These are phyloP conservation scores for Polymixis flavicincta DNA, from an alignment of 2,888 invertebrate genomes.

Conservation along the genomic window DNA sequence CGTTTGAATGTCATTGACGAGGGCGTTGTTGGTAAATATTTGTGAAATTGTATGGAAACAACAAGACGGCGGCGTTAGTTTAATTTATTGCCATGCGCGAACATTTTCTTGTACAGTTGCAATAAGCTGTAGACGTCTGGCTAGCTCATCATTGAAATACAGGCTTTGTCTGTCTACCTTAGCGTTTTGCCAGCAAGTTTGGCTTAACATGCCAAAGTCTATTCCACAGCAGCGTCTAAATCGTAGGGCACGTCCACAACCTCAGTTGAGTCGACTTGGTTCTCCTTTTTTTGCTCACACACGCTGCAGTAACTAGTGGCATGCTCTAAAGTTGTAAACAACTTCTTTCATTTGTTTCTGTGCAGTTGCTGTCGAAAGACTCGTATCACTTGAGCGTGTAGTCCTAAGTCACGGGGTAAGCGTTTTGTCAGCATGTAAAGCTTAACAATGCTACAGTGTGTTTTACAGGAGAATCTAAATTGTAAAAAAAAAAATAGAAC, in stretches of 20 bases:
- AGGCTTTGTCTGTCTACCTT: neutral
- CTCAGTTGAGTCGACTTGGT: neutral
- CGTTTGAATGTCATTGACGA: too few relatives aligned
- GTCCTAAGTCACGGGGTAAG: neutral
- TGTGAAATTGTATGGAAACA: too few relatives aligned
- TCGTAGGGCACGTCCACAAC: neutral
- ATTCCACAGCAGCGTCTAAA: conserved; percentile 3
- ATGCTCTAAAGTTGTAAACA: too few relatives aligned
- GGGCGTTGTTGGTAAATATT: too few relatives aligned
- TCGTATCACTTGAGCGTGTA: too few relatives aligned
- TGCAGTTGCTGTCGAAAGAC: too few relatives aligned
- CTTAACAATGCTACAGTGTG: conserved; percentile 10
- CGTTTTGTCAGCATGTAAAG: neutral
- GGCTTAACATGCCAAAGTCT: conserved; percentile 1
- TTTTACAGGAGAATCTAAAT: conserved; percentile 9
- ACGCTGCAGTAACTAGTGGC: too few relatives aligned
- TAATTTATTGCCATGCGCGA: neutral
- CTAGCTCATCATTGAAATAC: neutral
- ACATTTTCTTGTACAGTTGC: neutral
- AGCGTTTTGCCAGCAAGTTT: neutral
- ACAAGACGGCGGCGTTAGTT: too few relatives aligned
- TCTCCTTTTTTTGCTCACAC: too few relatives aligned
- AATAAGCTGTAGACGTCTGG: neutral
- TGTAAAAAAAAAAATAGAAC: too few relatives aligned
- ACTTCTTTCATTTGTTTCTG: too few relatives aligned